These are phyloP conservation scores for Sylvilagus bachmani DNA, from an alignment of 2,113 vertebrate genomes.

Conservation along the genomic window DNA sequence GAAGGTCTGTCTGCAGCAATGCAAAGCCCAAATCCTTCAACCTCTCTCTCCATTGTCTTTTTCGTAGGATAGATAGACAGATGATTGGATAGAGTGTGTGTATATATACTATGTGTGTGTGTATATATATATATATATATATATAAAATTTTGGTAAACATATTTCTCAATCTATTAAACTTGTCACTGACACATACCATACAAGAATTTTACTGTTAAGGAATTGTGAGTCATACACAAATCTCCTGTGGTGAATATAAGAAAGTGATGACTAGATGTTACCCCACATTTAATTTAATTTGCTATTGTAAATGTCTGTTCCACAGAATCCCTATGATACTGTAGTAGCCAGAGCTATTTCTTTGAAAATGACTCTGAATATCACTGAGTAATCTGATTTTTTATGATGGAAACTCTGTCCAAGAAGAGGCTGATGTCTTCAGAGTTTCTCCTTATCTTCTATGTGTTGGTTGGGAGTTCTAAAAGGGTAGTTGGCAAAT, in stretches of 20 bases:
- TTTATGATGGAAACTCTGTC: not conserved
- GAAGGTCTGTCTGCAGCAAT: not conserved
- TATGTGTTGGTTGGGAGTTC: not conserved
- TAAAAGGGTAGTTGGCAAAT: not conserved
- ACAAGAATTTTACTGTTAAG: constrained; percentile 16
- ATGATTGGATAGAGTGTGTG: too few species aligned
- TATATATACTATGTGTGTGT: too few species aligned
- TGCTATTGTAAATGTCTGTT: not conserved
- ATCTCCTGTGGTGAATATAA: not conserved
- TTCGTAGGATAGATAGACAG: not conserved
- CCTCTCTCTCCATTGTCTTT: not conserved
- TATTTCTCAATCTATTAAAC: not conserved
- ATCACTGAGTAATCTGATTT: not conserved
- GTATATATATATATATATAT: too few species aligned
- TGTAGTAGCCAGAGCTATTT: not conserved
- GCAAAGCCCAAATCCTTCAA: not conserved
- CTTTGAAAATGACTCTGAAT: constrained; percentile 27
- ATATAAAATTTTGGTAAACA: not conserved
- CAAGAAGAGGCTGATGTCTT: not conserved
- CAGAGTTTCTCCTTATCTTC: constrained; percentile 18
- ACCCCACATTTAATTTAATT: not conserved
- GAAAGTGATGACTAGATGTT: not conserved
- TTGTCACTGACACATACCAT: not conserved
- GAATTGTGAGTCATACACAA: not conserved
- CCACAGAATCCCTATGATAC: not conserved